These are phyloP conservation scores for Halyomorpha halys DNA, from an alignment of 1,140 invertebrate genomes.

Conservation along the genomic window DNA sequence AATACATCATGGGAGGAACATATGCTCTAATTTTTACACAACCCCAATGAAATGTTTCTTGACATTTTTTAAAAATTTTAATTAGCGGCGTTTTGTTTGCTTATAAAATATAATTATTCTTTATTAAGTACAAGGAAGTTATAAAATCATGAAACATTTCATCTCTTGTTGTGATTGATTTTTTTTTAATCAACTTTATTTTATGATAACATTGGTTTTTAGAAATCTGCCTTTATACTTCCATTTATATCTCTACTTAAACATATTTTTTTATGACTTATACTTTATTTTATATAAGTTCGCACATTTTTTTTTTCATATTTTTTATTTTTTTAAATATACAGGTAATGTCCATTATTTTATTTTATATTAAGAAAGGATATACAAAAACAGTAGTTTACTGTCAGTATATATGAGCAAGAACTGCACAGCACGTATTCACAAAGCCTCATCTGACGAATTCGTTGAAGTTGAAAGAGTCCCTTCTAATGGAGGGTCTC, in stretches of 20 bases:
- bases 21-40: constrained; percentile 11
- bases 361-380: constrained; percentile 24
- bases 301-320: constrained; percentile 24
- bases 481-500: constrained; percentile 1
- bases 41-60: constrained; percentile 23
- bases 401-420: constrained; percentile 26
- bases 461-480: constrained; percentile 24
- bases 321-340: constrained; percentile 20
- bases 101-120: constrained; percentile 19
- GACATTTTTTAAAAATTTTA: constrained; percentile 13
- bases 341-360: constrained; percentile 22
- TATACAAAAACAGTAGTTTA: constrained; percentile 27
- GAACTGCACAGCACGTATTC: constrained; percentile 27
- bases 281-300: constrained; percentile 24
- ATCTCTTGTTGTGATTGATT: constrained; percentile 4
- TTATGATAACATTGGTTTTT: constrained; percentile 8
- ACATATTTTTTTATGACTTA: constrained; percentile 21
- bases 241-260: constrained; percentile 22
- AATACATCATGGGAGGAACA: constrained; percentile 8
- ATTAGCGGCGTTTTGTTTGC: constrained; percentile 17
- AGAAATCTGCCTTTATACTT: constrained; percentile 17
- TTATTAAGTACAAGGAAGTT: constrained; percentile 19
- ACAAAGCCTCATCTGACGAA: constrained; percentile 23
- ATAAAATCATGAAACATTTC: constrained; percentile 24
- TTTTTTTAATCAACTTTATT: constrained; percentile 5